These are phyloP conservation scores for Ips nitidus DNA, from an alignment of 1,140 invertebrate species.

Conservation along the genomic window DNA sequence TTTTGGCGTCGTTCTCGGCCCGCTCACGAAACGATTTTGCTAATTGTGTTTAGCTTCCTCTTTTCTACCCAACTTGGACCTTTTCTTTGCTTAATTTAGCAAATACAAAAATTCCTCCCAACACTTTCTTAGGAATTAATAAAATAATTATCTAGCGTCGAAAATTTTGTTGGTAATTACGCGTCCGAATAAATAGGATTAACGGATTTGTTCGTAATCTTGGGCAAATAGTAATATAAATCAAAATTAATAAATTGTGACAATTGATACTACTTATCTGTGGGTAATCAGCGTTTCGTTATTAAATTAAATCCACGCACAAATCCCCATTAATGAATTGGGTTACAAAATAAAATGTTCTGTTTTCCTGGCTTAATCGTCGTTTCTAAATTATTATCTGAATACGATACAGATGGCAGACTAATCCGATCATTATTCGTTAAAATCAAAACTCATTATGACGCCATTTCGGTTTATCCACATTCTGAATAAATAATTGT, in stretches of 20 bases:
- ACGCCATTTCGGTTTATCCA: background rate
- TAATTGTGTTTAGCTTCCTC: slow-evolving; percentile 29
- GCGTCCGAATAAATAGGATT: slow-evolving; percentile 4
- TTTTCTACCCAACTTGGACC: background rate
- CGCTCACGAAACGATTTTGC: slow-evolving; percentile 40
- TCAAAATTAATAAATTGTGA: slow-evolving; percentile 34
- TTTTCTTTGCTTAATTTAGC: background rate
- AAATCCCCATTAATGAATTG: slow-evolving; percentile 30
- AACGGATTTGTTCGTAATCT: slow-evolving; percentile 12
- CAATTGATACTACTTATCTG: slow-evolving; percentile 34
- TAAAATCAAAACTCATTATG: slow-evolving; percentile 23
- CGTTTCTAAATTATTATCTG: slow-evolving; percentile 38
- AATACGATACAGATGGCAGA: slow-evolving; percentile 33
- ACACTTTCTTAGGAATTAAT: no score
- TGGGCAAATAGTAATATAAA: slow-evolving; percentile 29
- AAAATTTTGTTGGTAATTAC: no score
- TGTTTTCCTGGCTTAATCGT: slow-evolving; percentile 18
- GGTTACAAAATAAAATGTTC: slow-evolving; percentile 22
- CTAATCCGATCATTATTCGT: slow-evolving; percentile 31
- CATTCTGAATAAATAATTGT: no score
- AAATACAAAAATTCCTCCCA: no score
- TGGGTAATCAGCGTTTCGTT: slow-evolving; percentile 24
- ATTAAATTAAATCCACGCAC: slow-evolving; percentile 28
- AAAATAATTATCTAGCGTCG: no score
- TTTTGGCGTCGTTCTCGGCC: slow-evolving; percentile 29